These are phyloP conservation scores for Patella depressa DNA, from an alignment of 2,888 invertebrate genomes.

Conservation along the genomic window DNA sequence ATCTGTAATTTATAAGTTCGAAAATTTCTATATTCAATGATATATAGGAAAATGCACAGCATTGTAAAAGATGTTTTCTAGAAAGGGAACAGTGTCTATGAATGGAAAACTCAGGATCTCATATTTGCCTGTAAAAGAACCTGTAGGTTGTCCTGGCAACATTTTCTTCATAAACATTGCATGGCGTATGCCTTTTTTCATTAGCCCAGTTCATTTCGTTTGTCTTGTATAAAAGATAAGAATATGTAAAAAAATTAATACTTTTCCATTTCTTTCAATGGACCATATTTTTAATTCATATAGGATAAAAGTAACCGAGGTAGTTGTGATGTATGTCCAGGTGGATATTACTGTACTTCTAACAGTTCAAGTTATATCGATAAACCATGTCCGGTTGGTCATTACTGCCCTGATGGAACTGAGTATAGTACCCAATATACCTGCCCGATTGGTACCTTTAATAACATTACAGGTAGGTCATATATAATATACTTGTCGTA, in stretches of 20 bases:
- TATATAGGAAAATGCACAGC: too few species aligned
- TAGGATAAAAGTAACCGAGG: constrained; percentile 59
- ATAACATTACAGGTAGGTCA: constrained; percentile 62
- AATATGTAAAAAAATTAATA: neutral
- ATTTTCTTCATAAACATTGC: too few species aligned
- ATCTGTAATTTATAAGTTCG: too few species aligned
- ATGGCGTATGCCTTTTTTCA: too few species aligned
- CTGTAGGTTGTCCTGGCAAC: too few species aligned
- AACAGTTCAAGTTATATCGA: constrained; percentile 57
- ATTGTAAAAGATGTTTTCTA: too few species aligned
- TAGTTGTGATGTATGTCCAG: constrained; percentile 58
- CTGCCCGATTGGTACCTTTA: constrained; percentile 65
- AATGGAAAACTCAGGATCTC: too few species aligned
- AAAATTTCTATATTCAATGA: too few species aligned
- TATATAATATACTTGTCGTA: constrained; percentile 63
- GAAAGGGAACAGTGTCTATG: too few species aligned
- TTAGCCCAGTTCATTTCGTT: too few species aligned
- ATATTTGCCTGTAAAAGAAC: neutral
- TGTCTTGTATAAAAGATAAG: neutral
- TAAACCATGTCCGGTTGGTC: constrained; percentile 64
- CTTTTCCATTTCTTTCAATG: neutral
- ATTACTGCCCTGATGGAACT: constrained; percentile 64
- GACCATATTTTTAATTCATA: constrained; percentile 13
- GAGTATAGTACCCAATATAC: constrained; percentile 50
- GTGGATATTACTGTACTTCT: constrained; percentile 61